Conservation (phyloP, 1,140 invertebrate genomes). For the Drosophila lini region DNA sequence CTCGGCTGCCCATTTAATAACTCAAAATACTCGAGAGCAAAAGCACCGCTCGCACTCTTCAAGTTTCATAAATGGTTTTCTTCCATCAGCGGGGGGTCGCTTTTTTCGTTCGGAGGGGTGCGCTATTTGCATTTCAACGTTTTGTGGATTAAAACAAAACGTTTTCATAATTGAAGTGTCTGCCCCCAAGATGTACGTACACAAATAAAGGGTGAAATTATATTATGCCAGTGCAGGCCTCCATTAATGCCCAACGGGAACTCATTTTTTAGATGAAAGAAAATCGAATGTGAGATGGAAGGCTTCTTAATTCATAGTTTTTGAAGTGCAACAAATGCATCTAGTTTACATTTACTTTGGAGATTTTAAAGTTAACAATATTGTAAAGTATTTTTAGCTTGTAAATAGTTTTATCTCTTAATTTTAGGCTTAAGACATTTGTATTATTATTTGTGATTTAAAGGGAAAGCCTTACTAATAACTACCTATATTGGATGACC, state of each 20-base stretch:
- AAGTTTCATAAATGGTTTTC: conserved; percentile 34
- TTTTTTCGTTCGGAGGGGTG: neutral
- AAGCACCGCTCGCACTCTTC: conserved; percentile 29
- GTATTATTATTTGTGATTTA: neutral
- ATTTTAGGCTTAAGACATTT: neutral
- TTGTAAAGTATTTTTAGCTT: neutral
- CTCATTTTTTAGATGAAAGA: conserved; percentile 20
- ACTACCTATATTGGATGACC: neutral
- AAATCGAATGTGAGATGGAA: conserved; percentile 6
- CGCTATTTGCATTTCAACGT: conserved; percentile 60
- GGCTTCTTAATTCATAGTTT: conserved; percentile 14
- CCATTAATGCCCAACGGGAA: conserved; percentile 17
- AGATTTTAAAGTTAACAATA: neutral
- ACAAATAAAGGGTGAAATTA: conserved; percentile 55
- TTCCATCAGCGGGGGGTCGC: conserved; percentile 13
- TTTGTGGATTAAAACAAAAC: conserved; percentile 75
- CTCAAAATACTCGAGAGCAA: conserved; percentile 30
- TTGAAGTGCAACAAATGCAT: conserved; percentile 9
- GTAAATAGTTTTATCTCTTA: neutral
- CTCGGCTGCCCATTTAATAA: conserved; percentile 51
- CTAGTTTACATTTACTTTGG: neutral
- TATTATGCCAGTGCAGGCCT: conserved; percentile 62
- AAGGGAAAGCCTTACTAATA: neutral
- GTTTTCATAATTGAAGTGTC: conserved; percentile 74
- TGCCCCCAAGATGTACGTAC: conserved; percentile 18